phyloP scores from a whole-genome alignment of 2,888 invertebrate species.

The Melitaea athalia region DNA sequence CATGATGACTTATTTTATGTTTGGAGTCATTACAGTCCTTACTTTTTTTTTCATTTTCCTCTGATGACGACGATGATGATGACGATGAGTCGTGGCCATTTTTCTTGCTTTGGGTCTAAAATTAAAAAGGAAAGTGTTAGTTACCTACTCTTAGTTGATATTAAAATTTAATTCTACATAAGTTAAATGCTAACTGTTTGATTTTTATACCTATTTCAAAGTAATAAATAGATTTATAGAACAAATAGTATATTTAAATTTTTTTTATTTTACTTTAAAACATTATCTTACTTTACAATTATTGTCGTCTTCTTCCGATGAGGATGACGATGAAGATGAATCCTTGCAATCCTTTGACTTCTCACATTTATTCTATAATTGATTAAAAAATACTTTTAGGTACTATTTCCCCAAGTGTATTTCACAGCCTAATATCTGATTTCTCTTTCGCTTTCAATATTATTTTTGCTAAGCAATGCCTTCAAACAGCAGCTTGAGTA shows the following conservation, averaged over 20 bases:
- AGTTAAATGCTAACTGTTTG: neutral
- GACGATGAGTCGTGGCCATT: conserved; percentile 14
- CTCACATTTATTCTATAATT: conserved; percentile 5
- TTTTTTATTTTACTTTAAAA: neutral
- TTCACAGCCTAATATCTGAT: conserved; percentile 1
- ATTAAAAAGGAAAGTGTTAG: neutral
- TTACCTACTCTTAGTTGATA: neutral
- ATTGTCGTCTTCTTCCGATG: conserved; percentile 22
- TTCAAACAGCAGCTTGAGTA: no score
- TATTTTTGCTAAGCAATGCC: no score
- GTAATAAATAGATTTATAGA: neutral
- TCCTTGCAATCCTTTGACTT: conserved; percentile 20
- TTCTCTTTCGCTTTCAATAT: no score
- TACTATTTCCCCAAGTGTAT: conserved; percentile 32
- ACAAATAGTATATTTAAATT: neutral
- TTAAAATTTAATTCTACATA: neutral
- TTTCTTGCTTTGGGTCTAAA: neutral
- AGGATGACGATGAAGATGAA: conserved; percentile 33
- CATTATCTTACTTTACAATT: conserved; percentile 17
- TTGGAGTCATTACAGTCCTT: conserved; percentile 43
- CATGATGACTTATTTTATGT: conserved; percentile 43
- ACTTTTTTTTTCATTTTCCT: conserved; percentile 43
- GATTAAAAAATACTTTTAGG: neutral
- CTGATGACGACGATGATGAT: conserved; percentile 47
- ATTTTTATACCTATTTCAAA: no score